Base-by-base conservation (phyloP, 2,888 invertebrate species). In the Limnephilus lunatus region DNA sequence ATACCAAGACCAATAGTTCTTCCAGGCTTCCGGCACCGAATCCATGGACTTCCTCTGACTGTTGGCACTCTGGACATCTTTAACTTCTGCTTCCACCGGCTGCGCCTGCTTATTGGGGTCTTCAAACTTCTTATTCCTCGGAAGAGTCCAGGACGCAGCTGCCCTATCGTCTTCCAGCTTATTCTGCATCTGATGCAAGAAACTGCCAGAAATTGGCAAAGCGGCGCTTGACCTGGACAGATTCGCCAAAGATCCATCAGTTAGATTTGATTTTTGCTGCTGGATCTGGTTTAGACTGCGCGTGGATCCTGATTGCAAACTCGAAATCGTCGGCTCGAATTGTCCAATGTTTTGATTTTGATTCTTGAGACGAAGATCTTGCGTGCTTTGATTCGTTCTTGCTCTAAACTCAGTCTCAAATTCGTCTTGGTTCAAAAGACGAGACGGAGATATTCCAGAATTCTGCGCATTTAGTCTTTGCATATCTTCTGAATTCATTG, bases 1-100 rank as follows among this genome's bases (percentile, higher is more conserved):
- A 48, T 94, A 96, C 96, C 95, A 95, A 1, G 96, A 95, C 96
- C 96, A 96, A 94, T 96, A 96, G 31, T 96, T 96, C 93, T 96
- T 96, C 96, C 96, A 96, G 89, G 95, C 86, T 83, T 93, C 89
- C 4, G 92, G 91, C 15, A 92, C 90, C 12, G 92, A 87, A 31
- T 92, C 91, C 81, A 91, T 39, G 11, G 93, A 92, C 31, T 91
- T 90, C 44, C 90, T 87, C 30, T 90, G 81, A 95, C 96, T 35
- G 95, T 92, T 0, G 95, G 95, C 0, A 94, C 94, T 5, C 94
- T 94, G 0, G 95, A 95, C 0, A 94, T 82, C 95, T 89, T 95
- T 94, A 12, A 44, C 90, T n/a, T 81, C 92, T 3, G 85, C 87
- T 15, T 82, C 90, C 11, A n/a, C 82, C 95, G 96, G 31, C 88